Conservation (phyloP, 2,113 vertebrate species). For the Lanius ludovicianus region DNA sequence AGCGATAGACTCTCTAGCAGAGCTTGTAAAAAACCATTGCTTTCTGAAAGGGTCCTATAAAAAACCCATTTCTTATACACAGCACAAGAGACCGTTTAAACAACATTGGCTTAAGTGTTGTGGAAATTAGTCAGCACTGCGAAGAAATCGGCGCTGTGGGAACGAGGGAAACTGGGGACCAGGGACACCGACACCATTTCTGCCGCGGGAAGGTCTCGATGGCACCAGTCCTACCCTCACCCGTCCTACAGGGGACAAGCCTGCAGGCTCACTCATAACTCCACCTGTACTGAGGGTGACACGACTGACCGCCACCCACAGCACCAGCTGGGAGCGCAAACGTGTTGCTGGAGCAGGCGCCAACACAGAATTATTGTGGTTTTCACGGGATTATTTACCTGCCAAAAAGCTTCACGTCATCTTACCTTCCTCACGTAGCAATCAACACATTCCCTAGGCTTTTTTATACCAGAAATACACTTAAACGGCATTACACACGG, state of each 20-base stretch:
- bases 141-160: background rate
- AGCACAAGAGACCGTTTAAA: background rate
- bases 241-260: background rate
- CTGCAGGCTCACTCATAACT: fast-evolving
- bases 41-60: background rate
- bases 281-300: background rate
- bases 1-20: background rate
- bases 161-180: background rate
- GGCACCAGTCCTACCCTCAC: background rate
- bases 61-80: background rate
- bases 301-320: background rate
- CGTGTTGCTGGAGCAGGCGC: background rate
- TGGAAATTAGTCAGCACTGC: background rate
- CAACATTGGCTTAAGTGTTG: background rate
- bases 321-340: fast-evolving
- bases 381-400: background rate
- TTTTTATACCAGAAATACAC: background rate
- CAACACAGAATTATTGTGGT: background rate
- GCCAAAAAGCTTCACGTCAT: background rate
- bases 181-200: background rate
- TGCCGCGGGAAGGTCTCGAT: background rate
- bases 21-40: background rate
- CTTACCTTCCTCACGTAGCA: background rate
- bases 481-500: background rate
- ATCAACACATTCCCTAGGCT: background rate